A percentile compares a stretch with the other conserved stretches of the same genome.
These are phyloP conservation scores for Seladonia tumulorum DNA, from an alignment of 2,888 invertebrate genomes.

Conservation along the genomic window DNA sequence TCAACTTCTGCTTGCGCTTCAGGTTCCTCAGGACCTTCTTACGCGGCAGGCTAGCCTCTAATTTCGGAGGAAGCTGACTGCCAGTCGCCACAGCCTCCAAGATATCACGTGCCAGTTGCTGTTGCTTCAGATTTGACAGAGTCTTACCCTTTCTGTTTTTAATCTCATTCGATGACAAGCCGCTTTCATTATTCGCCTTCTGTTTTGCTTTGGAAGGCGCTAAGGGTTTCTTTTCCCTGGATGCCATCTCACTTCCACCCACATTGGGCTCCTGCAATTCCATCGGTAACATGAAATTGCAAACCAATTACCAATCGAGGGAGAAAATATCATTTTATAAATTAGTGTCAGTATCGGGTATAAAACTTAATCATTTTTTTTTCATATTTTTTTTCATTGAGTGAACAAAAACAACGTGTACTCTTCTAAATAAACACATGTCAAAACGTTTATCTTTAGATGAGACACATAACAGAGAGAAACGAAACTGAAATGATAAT, in stretches of 20 bases:
- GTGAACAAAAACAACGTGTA: background rate
- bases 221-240: slow-evolving; percentile 84
- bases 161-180: slow-evolving; percentile 75
- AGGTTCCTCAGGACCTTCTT: slow-evolving; percentile 80
- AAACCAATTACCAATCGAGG: background rate
- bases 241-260: slow-evolving; percentile 85
- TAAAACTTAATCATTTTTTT: background rate
- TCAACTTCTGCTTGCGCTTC: slow-evolving; percentile 80
- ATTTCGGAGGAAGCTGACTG: slow-evolving; percentile 79
- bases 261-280: slow-evolving; percentile 83
- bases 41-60: slow-evolving; percentile 80
- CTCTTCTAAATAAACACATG: background rate
- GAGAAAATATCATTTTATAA: background rate
- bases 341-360: background rate
- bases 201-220: slow-evolving; percentile 83
- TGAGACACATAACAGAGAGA: background rate
- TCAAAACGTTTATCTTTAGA: background rate
- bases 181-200: slow-evolving; percentile 82
- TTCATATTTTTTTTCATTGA: background rate
- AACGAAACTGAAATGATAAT: background rate
- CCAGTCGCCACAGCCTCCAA: slow-evolving; percentile 82
- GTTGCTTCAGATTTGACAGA: slow-evolving; percentile 74
- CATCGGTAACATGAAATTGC: slow-evolving; percentile 50
- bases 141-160: slow-evolving; percentile 78
- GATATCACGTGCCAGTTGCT: slow-evolving; percentile 78